A percentile compares a stretch with the other conserved stretches of the same genome.
phyloP scores from a whole-genome alignment of 30 jellyfish, hydroid and myxozoan species.

The Hydra vulgaris region DNA sequence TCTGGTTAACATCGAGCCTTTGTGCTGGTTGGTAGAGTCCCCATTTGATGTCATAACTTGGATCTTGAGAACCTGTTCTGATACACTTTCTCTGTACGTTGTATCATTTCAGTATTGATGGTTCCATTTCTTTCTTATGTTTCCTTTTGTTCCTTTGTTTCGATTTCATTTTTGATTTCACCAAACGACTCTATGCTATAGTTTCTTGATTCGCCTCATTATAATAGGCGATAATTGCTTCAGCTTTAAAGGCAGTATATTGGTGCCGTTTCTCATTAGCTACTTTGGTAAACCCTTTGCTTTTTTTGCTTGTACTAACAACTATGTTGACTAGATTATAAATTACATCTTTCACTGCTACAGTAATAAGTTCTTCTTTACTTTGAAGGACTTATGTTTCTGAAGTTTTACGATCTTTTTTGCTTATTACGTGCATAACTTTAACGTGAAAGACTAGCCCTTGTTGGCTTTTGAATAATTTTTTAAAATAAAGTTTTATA shows the following conservation, averaged over 20 bases:
- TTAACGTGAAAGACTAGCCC: too few species aligned
- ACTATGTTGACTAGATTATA: slow-evolving; percentile 13
- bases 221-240: slow-evolving; percentile 15
- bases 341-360: too few species aligned
- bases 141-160: slow-evolving; percentile 32
- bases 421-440: too few species aligned
- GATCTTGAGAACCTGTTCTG: slow-evolving; percentile 22
- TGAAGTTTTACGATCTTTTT: too few species aligned
- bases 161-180: too few species aligned
- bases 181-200: slow-evolving; percentile 12
- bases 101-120: slow-evolving; percentile 19
- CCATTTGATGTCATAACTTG: slow-evolving; percentile 20
- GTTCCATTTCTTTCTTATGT: slow-evolving; percentile 15
- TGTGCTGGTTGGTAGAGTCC: slow-evolving; percentile 30
- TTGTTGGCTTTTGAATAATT: too few species aligned
- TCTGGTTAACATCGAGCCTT: slow-evolving; percentile 46
- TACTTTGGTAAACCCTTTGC: slow-evolving; percentile 6
- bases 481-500: too few species aligned
- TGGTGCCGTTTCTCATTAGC: slow-evolving; percentile 11
- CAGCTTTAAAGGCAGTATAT: slow-evolving; percentile 3
- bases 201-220: slow-evolving; percentile 1
- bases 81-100: slow-evolving; percentile 14
- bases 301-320: slow-evolving; percentile 9
- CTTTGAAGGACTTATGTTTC: too few species aligned
- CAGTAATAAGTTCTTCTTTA: too few species aligned